These are phyloP conservation scores for Anthoptus insignis DNA, from an alignment of 2,888 invertebrate genomes.

Conservation along the genomic window DNA sequence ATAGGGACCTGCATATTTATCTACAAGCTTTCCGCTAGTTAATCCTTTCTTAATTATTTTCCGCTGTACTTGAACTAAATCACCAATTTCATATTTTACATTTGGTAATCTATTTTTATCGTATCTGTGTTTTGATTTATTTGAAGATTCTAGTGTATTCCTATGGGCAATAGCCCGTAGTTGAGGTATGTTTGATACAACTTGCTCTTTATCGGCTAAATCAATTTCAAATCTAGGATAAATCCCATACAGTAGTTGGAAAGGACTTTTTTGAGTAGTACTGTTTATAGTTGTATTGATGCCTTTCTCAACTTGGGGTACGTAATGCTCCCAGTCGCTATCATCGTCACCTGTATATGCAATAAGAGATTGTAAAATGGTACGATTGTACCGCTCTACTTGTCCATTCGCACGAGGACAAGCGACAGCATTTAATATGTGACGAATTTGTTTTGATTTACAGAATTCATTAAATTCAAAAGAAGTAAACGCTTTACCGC, in stretches of 20 bases:
- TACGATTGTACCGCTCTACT: slow-evolving; percentile 22
- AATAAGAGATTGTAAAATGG: slow-evolving; percentile 15
- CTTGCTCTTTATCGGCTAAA: neutral
- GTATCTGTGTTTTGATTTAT: slow-evolving; percentile 2
- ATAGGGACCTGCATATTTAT: slow-evolving; percentile 6
- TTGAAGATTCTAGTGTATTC: slow-evolving; percentile 1
- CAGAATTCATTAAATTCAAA: neutral
- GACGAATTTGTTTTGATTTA: slow-evolving; percentile 6
- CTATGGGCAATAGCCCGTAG: slow-evolving; percentile 5
- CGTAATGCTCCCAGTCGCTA: slow-evolving; percentile 11
- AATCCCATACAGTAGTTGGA: slow-evolving; percentile 13
- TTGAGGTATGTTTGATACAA: neutral
- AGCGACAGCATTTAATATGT: slow-evolving; percentile 21
- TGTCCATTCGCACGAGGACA: slow-evolving; percentile 26
- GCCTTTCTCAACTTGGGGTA: slow-evolving; percentile 11
- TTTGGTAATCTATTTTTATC: slow-evolving; percentile 6
- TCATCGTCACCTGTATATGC: slow-evolving; percentile 19
- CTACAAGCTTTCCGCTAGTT: neutral
- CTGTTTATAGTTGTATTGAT: slow-evolving; percentile 13
- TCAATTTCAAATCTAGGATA: slow-evolving; percentile 14
- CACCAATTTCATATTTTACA: neutral
- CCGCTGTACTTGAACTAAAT: slow-evolving; percentile 8
- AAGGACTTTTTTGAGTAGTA: slow-evolving; percentile 17
- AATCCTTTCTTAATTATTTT: slow-evolving; percentile 9
- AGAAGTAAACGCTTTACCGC: slow-evolving; percentile 34